These are phyloP conservation scores for Diorhabda carinulata DNA, from an alignment of 1,140 invertebrate species.

Conservation along the genomic window DNA sequence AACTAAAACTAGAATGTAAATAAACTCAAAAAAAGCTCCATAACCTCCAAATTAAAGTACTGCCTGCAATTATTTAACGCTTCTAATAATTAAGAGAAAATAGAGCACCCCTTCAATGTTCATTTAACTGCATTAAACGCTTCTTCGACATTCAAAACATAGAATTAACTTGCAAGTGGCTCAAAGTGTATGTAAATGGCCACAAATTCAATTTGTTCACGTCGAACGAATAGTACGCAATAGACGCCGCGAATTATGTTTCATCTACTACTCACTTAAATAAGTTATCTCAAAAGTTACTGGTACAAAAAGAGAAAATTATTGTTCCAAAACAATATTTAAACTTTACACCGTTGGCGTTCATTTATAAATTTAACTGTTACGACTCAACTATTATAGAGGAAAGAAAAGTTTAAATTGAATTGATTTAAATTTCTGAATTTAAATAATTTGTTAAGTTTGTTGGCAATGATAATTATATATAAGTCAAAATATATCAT, in stretches of 20 bases:
- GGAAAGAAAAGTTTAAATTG: not conserved
- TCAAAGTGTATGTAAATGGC: not conserved
- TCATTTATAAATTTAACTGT: not conserved
- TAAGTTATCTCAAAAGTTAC: not conserved
- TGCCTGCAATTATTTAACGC: not conserved
- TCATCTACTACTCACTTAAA: not conserved
- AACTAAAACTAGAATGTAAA: no score
- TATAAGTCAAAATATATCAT: no score
- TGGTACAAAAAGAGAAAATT: not conserved
- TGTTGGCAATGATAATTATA: no score
- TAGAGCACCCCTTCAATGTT: not conserved
- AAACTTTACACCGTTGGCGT: not conserved
- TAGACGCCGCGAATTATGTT: constrained; percentile 1
- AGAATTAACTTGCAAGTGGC: not conserved
- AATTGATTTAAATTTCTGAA: no score
- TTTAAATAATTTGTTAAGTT: no score
- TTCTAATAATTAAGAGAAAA: not conserved
- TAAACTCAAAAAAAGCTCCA: no score
- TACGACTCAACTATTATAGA: not conserved
- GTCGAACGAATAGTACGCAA: constrained; percentile 1
- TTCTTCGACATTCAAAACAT: constrained; percentile 2
- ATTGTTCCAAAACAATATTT: constrained; percentile 3
- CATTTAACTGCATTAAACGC: not conserved
- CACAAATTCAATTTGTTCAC: not conserved
- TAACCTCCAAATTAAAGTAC: no score